Conservation (phyloP, 2,797 vertebrate genomes). For the Glyptemys insculpta region DNA sequence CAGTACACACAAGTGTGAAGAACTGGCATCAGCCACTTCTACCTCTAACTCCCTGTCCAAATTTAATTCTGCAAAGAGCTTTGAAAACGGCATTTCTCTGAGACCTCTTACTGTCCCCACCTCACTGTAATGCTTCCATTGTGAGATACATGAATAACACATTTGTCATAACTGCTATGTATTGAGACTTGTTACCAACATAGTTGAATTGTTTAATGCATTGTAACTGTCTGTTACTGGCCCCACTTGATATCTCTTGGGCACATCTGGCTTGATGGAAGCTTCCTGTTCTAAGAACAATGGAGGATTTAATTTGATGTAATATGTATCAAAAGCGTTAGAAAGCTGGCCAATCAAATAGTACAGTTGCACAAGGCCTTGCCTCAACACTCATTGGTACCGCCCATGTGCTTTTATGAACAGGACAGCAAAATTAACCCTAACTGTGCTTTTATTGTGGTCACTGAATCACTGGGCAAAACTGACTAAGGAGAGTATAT, state of each 20-base stretch:
- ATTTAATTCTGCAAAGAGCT: background rate
- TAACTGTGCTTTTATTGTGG: background rate
- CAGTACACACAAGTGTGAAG: too few species aligned
- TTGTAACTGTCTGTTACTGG: background rate
- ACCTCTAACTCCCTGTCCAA: background rate
- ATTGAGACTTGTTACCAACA: background rate
- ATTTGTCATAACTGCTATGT: background rate
- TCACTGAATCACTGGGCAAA: too few species aligned
- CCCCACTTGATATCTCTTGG: background rate
- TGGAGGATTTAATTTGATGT: background rate
- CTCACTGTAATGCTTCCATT: background rate
- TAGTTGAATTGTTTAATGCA: background rate
- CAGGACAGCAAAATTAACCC: background rate
- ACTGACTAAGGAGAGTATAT: too few species aligned
- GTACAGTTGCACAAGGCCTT: background rate
- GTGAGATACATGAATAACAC: background rate
- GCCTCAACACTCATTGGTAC: background rate
- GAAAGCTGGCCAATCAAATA: background rate
- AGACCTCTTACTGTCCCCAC: background rate
- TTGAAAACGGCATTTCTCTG: background rate
- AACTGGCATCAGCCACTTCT: too few species aligned
- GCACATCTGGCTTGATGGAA: background rate
- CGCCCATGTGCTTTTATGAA: background rate
- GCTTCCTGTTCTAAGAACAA: background rate
- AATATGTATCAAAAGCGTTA: background rate